Conservation (phyloP, 2,888 invertebrate species). For the Megalurothrips usitatus region DNA sequence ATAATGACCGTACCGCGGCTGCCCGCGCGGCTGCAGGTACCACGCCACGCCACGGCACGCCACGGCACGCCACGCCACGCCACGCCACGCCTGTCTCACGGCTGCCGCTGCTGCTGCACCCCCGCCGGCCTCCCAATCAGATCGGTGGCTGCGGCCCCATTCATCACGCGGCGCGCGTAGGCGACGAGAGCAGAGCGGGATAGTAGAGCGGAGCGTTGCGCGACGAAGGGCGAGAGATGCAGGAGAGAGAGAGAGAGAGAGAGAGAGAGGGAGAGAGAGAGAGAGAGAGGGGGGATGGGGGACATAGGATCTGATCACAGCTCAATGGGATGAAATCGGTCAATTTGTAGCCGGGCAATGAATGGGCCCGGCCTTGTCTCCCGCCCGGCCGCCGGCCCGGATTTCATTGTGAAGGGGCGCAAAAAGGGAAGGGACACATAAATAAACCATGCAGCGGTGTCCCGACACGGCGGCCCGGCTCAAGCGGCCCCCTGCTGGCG, state of each 20-base stretch:
- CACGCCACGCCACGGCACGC: too few relatives aligned
- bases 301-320: background rate
- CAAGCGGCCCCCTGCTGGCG: too few relatives aligned
- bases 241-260: background rate
- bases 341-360: constrained; percentile 20
- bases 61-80: too few relatives aligned
- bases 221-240: background rate
- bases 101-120: too few relatives aligned
- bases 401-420: too few relatives aligned
- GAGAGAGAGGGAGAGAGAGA: background rate
- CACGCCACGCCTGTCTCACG: too few relatives aligned
- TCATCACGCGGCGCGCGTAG: background rate
- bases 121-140: background rate
- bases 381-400: background rate
- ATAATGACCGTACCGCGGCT: too few relatives aligned
- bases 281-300: background rate
- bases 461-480: too few relatives aligned
- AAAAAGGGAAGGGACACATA: too few relatives aligned
- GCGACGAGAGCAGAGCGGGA: background rate
- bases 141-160: constrained; percentile 3
- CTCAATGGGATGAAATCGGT: constrained; percentile 20
- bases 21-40: too few relatives aligned
- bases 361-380: background rate
- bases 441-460: too few relatives aligned
- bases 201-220: too few relatives aligned